These are phyloP conservation scores for Altica lythri DNA, from an alignment of 2,888 invertebrate species.

Conservation along the genomic window DNA sequence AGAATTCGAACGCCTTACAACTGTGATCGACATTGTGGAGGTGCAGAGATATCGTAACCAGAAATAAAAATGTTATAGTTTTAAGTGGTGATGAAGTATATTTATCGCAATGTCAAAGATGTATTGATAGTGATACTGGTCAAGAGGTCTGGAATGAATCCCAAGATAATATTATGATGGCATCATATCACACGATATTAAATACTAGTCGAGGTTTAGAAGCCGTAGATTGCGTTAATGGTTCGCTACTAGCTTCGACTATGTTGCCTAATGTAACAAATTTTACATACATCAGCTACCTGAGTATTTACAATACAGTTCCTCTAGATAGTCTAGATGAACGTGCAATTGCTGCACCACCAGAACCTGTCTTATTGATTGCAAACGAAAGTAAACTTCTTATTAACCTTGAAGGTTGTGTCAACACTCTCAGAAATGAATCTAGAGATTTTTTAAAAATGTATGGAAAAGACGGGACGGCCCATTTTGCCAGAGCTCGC, in stretches of 20 bases:
- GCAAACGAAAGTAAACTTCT: slow-evolving; percentile 84
- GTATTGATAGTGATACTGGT: slow-evolving; percentile 70
- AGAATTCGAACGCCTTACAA: slow-evolving; percentile 85
- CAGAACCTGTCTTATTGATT: slow-evolving; percentile 80
- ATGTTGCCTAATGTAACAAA: slow-evolving; percentile 82
- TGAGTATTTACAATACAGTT: slow-evolving; percentile 74
- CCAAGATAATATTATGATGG: slow-evolving; percentile 81
- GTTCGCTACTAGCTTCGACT: slow-evolving; percentile 77
- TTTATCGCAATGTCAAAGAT: slow-evolving; percentile 80
- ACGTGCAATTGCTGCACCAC: slow-evolving; percentile 72
- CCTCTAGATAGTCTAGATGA: slow-evolving; percentile 72
- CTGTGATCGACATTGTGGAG: slow-evolving; percentile 83
- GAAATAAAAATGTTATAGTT: slow-evolving; percentile 86
- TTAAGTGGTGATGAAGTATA: slow-evolving; percentile 91
- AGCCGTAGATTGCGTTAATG: slow-evolving; percentile 87
- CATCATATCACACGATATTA: slow-evolving; percentile 79
- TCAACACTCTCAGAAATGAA: slow-evolving; percentile 85
- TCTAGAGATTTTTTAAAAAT: slow-evolving; percentile 84
- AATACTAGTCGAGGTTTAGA: slow-evolving; percentile 77
- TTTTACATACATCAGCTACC: slow-evolving; percentile 80
- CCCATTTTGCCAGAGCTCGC: slow-evolving; percentile 85
- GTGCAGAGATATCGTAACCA: slow-evolving; percentile 77
- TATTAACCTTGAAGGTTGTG: slow-evolving; percentile 89
- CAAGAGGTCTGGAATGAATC: slow-evolving; percentile 82
- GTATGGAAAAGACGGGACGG: slow-evolving; percentile 86